Conservation (phyloP, 2,888 invertebrate genomes). For the Nesidiocoris tenuis region DNA sequence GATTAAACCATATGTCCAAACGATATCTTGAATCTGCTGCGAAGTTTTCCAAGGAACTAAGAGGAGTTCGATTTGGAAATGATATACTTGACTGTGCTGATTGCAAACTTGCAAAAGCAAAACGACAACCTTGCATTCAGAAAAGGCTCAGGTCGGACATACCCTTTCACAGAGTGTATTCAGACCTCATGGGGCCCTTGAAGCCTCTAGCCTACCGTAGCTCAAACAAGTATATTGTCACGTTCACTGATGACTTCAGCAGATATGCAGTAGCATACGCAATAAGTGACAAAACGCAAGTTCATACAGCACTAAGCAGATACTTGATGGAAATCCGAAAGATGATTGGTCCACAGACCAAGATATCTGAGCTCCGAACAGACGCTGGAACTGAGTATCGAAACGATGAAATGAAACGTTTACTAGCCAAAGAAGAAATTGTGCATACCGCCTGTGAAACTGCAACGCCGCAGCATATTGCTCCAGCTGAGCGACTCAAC, state of each 20-base stretch:
- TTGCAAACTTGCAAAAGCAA: neutral
- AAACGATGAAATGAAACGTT: neutral
- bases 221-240: neutral
- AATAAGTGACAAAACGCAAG: neutral
- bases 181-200: neutral
- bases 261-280: neutral
- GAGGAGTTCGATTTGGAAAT: neutral
- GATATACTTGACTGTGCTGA: neutral
- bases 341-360: neutral
- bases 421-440: slow-evolving; percentile 1
- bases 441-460: neutral
- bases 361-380: neutral
- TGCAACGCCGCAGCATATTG: neutral
- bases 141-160: neutral
- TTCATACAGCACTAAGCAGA: neutral
- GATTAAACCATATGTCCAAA: neutral
- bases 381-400: neutral
- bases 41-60: neutral
- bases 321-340: neutral
- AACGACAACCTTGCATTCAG: neutral
- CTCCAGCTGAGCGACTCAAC: neutral
- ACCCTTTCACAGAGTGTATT: neutral
- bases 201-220: neutral
- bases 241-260: neutral
- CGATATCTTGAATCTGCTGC: neutral